Percentiles rank a stretch among this genome's conserved stretches.
Conservation (phyloP, 2,888 invertebrate genomes). For the Ferdinandea cuprea region DNA sequence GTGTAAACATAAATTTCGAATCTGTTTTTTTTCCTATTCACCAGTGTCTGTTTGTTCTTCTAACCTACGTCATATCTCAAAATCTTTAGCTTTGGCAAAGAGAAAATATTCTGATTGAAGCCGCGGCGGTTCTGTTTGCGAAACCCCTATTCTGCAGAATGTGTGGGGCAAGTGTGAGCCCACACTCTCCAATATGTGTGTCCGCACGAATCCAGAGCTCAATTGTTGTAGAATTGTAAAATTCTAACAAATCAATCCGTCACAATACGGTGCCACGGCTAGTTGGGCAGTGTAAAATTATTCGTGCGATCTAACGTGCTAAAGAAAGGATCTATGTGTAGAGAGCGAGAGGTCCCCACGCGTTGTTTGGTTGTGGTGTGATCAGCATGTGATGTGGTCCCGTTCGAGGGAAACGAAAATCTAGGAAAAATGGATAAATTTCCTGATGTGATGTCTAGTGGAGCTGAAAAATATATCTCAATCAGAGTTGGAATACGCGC, state of each 20-base stretch:
- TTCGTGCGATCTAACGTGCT: conserved; percentile 51
- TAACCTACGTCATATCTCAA: conserved; percentile 69
- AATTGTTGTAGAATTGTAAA: conserved; percentile 67
- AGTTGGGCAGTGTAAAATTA: conserved; percentile 38
- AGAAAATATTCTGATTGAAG: conserved; percentile 64
- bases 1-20: conserved; percentile 65
- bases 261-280: conserved; percentile 51
- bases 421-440: conserved; percentile 44
- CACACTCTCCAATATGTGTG: conserved; percentile 52
- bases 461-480: conserved; percentile 61
- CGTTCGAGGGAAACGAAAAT: conserved; percentile 32
- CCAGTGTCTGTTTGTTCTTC: conserved; percentile 54
- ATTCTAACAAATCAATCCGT: conserved; percentile 74
- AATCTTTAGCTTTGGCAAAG: conserved; percentile 61
- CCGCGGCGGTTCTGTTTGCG: conserved; percentile 35
- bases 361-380: conserved; percentile 3
- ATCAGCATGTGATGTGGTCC: conserved; percentile 48
- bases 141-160: conserved; percentile 58
- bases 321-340: conserved; percentile 12
- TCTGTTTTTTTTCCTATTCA: conserved; percentile 14
- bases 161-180: conserved; percentile 47
- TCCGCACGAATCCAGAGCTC: conserved; percentile 60
- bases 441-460: conserved; percentile 19
- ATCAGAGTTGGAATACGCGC: conserved; percentile 43
- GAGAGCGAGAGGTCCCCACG: conserved; percentile 60